Evolutionary conservation across 2,797 vertebrate genomes (phyloP), one percentile per base, ranked within the genome.

Genomic region (Silurus aristotelis): DNA sequence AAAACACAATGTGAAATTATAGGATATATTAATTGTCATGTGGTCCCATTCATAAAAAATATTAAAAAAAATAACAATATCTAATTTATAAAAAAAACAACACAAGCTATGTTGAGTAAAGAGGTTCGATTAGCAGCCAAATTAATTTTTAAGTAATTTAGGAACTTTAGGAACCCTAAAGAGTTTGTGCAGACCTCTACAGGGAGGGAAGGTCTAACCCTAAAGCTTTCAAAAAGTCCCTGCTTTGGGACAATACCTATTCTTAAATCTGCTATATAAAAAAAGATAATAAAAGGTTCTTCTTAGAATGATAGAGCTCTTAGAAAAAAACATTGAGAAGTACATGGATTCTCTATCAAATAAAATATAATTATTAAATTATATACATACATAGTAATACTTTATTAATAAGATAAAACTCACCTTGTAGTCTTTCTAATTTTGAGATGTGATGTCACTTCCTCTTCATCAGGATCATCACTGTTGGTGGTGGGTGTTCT

Each of bases 381-480:
- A 19, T 25, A 52, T 73, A 52, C 6, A 48, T 43, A 38, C 12
- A 61, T 15, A 15, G 14, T 38, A 13, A 63, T 78, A n/a, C 25
- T 63, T 20, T 63, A 63, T n/a, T 1, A 78, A 9, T 79, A 48
- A 19, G 8, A 46, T 80, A 31, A 52, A 52, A 58, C 17, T 80
- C 87, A 95, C 95, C 92, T 93, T 84, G 77, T 77, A 63, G 88
- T 76, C 68, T 87, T 90, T 85, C 85, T 94, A 15, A 87, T 87
- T 91, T 86, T 92, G 38, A 75, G 22, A 73, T 85, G 72, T 55
- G 93, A 87, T 19, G 79, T 89, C 72, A 88, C 91, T 88, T 95
- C 94, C 88, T 93, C 89, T 3, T 38, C 84, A 82, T 87, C 81
- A 6, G 82, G 19, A 6, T 91, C 86, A 64, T 92, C 89, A 1